These are phyloP conservation scores for Agrochola lota DNA, from an alignment of 2,888 invertebrate genomes.

Conservation along the genomic window DNA sequence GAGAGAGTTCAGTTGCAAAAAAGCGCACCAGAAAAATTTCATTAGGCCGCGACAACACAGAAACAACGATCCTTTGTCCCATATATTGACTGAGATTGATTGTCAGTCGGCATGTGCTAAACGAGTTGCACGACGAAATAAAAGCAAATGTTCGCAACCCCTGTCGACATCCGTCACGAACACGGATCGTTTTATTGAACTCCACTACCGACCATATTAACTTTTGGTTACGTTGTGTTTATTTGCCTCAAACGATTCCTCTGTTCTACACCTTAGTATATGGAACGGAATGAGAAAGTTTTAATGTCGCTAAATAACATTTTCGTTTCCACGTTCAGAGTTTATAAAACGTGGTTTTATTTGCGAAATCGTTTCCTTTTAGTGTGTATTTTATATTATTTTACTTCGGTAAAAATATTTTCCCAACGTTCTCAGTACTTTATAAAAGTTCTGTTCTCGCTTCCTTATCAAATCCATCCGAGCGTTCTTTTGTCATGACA, in stretches of 20 bases:
- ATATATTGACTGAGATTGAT: constrained; percentile 89
- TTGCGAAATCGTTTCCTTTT: constrained; percentile 40
- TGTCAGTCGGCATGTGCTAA: constrained; percentile 88
- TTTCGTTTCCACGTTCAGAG: constrained; percentile 44
- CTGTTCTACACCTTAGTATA: constrained; percentile 54
- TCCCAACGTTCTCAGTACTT: constrained; percentile 21
- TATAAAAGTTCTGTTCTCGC: constrained; percentile 33
- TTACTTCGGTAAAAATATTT: constrained; percentile 42
- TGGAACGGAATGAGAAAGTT: constrained; percentile 56
- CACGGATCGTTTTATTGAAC: constrained; percentile 86
- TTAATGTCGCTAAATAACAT: constrained; percentile 61
- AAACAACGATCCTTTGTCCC: constrained; percentile 86
- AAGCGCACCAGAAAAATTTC: constrained; percentile 81
- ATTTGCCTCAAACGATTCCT: constrained; percentile 65
- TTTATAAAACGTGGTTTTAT: constrained; percentile 52
- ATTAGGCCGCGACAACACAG: constrained; percentile 83
- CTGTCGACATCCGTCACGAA: constrained; percentile 84
- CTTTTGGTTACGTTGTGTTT: constrained; percentile 76
- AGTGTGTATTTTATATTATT: constrained; percentile 46
- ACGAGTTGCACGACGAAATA: constrained; percentile 87
- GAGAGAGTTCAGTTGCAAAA: constrained; percentile 62
- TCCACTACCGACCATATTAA: constrained; percentile 80
- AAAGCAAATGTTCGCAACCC: constrained; percentile 86
- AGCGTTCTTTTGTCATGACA: constrained; percentile 59
- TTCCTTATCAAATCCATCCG: constrained; percentile 56